phyloP scores from a whole-genome alignment of 2,888 invertebrate species.

The Clusia tigrina region DNA sequence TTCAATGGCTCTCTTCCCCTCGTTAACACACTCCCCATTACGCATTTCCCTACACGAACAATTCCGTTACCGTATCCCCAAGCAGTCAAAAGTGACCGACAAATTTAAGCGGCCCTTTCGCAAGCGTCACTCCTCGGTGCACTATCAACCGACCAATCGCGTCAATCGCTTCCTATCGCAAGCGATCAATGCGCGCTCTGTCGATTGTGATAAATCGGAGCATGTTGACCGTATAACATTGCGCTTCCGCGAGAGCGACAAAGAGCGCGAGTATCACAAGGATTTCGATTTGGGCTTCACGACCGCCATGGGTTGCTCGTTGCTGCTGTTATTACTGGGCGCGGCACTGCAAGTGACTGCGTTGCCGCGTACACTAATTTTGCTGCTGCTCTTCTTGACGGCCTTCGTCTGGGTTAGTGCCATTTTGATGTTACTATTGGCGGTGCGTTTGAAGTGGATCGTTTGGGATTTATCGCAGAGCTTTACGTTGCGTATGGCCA shows the following conservation, averaged over 20 bases:
- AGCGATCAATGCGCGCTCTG: constrained; percentile 89
- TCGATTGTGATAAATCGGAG: constrained; percentile 87
- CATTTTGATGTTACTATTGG: constrained; percentile 83
- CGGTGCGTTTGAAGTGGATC: constrained; percentile 83
- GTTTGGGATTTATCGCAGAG: constrained; percentile 87
- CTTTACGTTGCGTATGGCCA: constrained; percentile 81
- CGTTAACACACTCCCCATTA: no score
- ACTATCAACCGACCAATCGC: constrained; percentile 88
- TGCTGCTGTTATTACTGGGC: constrained; percentile 77
- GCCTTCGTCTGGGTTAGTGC: constrained; percentile 92
- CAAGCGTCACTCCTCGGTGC: constrained; percentile 85
- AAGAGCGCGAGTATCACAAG: constrained; percentile 88
- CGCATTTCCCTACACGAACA: no score
- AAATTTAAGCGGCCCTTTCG: constrained; percentile 88
- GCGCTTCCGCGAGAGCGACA: constrained; percentile 83
- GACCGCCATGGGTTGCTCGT: constrained; percentile 79
- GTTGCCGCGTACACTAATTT: constrained; percentile 83
- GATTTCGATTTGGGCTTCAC: constrained; percentile 88
- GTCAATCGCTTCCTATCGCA: constrained; percentile 92
- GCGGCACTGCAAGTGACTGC: constrained; percentile 80
- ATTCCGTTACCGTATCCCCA: background rate
- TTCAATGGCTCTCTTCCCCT: no score
- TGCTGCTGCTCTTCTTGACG: constrained; percentile 84
- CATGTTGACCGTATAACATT: constrained; percentile 87
- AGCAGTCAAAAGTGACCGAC: constrained; percentile 84